Conservation (phyloP, 1,140 invertebrate species). For the Zophobas morio region DNA sequence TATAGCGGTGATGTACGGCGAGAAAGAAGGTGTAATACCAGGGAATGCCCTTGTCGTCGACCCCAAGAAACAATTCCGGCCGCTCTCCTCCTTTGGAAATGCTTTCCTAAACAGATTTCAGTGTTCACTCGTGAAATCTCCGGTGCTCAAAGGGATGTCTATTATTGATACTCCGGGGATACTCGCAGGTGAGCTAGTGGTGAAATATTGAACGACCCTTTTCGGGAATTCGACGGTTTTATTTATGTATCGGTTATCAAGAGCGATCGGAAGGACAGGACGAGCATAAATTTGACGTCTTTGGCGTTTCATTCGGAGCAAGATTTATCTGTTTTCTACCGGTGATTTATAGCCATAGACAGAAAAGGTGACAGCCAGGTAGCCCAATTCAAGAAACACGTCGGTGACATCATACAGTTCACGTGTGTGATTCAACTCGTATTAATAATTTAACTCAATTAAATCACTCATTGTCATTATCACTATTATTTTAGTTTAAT, state of each 20-base stretch:
- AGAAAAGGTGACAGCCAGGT: no score
- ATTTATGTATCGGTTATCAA: not conserved
- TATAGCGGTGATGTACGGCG: conserved; percentile 79
- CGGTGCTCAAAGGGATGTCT: conserved; percentile 80
- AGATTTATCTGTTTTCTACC: no score
- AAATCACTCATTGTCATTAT: no score
- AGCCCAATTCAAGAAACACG: no score
- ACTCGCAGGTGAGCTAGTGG: conserved; percentile 72
- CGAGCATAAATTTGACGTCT: not conserved
- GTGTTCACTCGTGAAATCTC: conserved; percentile 75
- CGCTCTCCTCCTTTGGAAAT: conserved; percentile 80
- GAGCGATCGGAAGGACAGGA: not conserved
- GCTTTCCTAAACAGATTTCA: conserved; percentile 84
- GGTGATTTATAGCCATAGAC: no score
- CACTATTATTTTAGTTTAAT: no score
- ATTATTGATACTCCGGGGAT: conserved; percentile 87
- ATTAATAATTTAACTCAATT: no score
- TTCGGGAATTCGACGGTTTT: not conserved
- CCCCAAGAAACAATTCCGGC: conserved; percentile 79
- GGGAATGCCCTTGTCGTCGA: conserved; percentile 84
- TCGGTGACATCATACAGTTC: no score
- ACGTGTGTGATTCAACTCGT: no score
- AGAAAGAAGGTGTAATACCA: conserved; percentile 77
- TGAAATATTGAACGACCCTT: conserved; percentile 7
- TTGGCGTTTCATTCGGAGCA: no score